Base-by-base conservation (phyloP, 2,888 invertebrate genomes). In the Noctua janthina region DNA sequence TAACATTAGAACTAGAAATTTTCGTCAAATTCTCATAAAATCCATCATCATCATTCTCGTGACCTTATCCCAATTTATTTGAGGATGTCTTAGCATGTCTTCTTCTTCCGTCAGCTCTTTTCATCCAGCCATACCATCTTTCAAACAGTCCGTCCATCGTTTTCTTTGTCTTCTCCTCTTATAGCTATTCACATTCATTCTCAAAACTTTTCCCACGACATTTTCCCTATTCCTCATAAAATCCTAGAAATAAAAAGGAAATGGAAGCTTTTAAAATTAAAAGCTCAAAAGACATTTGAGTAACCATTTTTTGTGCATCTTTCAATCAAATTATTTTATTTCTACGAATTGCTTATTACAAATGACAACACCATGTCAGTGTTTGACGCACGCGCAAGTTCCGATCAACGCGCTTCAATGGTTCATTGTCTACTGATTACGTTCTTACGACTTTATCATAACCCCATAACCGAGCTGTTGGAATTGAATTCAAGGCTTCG, bases 371-470 rank as follows among this genome's bases (percentile, higher is more conserved):
- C 79, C 23, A 17, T 56, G 56, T 11, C 23, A 70, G 85, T 79
- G 81, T 85, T 90, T 91, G 91, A 92, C 91, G 91, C 90, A 91
- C 89, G 88, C 90, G 88, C 87, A 71, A 17, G 86, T 87, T 85
- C 86, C 85, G 79, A 89, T 87, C 86, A 74, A 78, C 79, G 84
- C 78, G 74, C 76, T 84, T 91, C 89, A 91, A 92, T 91, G 87
- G 86, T 85, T 91, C 88, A 92, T 92, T 92, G 92, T 92, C 87
- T 91, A 71, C 74, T 84, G 84, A 80, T 85, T 88, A 82, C 79
- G 85, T 84, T 85, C 71, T 80, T 79, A 85, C 70, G 78, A 78
- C 56, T 77, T 78, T 87, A 88, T 84, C 82, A 84, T 79, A 74
- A 79, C 78, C 76, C 70, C 78, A 81, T 84, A 87, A 75, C 39